Evolutionary conservation across 2,113 vertebrate genomes (phyloP).

Genomic region (Ardeotis arabs): DNA sequence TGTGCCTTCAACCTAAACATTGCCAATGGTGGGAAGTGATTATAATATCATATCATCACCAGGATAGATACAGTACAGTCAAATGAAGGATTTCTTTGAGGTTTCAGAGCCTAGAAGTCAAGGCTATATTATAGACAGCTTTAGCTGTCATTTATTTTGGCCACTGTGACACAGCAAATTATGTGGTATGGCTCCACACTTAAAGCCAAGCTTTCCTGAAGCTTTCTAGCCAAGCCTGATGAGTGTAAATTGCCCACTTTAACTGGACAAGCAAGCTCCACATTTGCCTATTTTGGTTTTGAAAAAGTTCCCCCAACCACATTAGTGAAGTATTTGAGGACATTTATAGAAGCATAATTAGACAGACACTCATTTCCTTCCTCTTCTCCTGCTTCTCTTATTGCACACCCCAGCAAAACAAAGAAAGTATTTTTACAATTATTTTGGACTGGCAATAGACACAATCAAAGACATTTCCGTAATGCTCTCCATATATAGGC

Average conservation of each 20-base stretch:
- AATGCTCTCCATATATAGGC: not conserved
- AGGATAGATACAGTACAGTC: not conserved
- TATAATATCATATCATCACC: not conserved
- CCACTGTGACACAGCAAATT: not conserved
- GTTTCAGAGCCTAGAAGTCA: slow-evolving; percentile 8
- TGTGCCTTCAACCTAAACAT: not conserved
- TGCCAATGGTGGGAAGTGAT: not conserved
- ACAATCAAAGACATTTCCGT: slow-evolving; percentile 1
- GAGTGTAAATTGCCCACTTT: not conserved
- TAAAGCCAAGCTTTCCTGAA: slow-evolving; percentile 28
- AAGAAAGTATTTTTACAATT: not conserved
- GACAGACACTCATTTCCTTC: slow-evolving; percentile 3
- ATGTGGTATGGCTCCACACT: not conserved
- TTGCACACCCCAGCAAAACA: not conserved
- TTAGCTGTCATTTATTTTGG: slow-evolving; percentile 32
- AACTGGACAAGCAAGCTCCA: not conserved
- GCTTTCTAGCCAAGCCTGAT: not conserved
- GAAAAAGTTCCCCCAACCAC: not conserved
- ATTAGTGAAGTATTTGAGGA: slow-evolving; percentile 23
- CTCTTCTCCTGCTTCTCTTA: not conserved
- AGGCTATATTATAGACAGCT: not conserved
- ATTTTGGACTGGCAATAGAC: not conserved
- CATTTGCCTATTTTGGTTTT: not conserved
- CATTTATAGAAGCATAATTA: slow-evolving; percentile 35
- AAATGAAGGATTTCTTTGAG: slow-evolving; percentile 20